phyloP scores from a whole-genome alignment of 2,113 vertebrate genomes.

The Romanogobio albipinnatus region DNA sequence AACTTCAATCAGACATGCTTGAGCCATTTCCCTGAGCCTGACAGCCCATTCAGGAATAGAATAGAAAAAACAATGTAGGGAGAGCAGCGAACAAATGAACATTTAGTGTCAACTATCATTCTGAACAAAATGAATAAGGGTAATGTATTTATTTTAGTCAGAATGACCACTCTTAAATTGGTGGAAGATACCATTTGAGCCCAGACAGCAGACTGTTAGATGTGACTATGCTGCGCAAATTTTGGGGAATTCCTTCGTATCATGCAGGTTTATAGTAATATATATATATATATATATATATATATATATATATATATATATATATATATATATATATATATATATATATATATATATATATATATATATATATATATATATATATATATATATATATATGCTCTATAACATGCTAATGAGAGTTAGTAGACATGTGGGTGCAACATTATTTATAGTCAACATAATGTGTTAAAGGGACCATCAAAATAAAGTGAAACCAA shows the following conservation, averaged over 20 bases:
- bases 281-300: too few relatives aligned
- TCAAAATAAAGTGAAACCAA: too few relatives aligned
- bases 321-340: too few relatives aligned
- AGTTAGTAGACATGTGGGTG: too few relatives aligned
- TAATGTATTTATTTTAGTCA: conserved; percentile 53
- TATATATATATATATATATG: too few relatives aligned
- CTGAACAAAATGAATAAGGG: conserved; percentile 26
- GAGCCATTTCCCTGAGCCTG: conserved; percentile 55
- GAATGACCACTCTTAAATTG: conserved; percentile 43
- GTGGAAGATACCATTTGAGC: conserved; percentile 12
- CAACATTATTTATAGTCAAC: too few relatives aligned
- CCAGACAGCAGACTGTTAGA: conserved; percentile 12
- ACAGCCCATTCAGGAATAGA: conserved; percentile 55
- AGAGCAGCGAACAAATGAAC: conserved; percentile 28
- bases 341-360: too few relatives aligned
- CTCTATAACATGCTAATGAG: too few relatives aligned
- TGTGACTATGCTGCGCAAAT: not conserved
- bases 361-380: too few relatives aligned
- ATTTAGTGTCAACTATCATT: conserved; percentile 44
- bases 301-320: too few relatives aligned
- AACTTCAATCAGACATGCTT: conserved; percentile 74
- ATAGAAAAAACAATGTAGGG: conserved; percentile 41
- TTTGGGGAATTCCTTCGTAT: not conserved
- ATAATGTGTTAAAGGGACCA: too few relatives aligned
- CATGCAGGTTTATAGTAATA: not conserved